These are phyloP conservation scores for Idaea straminata DNA, from an alignment of 2,888 invertebrate species.

Conservation along the genomic window DNA sequence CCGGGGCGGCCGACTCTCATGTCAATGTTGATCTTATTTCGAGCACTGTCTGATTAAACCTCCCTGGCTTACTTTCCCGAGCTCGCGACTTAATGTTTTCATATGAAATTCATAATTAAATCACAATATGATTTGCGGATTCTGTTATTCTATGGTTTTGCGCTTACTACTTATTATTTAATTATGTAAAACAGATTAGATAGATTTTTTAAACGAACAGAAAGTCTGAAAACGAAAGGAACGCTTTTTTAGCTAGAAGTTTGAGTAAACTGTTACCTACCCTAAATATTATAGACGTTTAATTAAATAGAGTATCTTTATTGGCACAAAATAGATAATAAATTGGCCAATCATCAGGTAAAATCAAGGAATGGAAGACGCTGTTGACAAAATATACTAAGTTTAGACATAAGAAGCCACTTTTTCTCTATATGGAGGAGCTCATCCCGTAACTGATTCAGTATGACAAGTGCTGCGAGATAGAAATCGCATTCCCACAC, in stretches of 20 bases:
- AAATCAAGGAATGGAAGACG: too few species aligned
- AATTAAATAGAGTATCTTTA: too few species aligned
- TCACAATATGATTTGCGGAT: slow-evolving; percentile 47
- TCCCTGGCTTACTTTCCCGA: slow-evolving; percentile 42
- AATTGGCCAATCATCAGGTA: too few species aligned
- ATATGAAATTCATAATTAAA: slow-evolving; percentile 60
- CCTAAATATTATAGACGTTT: too few species aligned
- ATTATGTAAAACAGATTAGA: slow-evolving; percentile 9
- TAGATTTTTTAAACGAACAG: background rate
- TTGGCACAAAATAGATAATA: too few species aligned
- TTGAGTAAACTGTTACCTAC: background rate
- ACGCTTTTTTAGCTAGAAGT: background rate
- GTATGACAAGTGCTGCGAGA: slow-evolving; percentile 38
- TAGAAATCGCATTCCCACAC: slow-evolving; percentile 47
- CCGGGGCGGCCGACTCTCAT: slow-evolving; percentile 34
- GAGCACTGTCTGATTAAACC: slow-evolving; percentile 60
- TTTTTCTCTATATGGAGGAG: background rate
- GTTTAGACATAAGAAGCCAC: background rate
- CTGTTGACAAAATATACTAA: background rate
- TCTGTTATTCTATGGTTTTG: slow-evolving; percentile 23
- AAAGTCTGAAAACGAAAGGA: background rate
- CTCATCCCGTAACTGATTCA: slow-evolving; percentile 20
- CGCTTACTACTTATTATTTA: slow-evolving; percentile 3
- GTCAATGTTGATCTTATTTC: slow-evolving; percentile 62
- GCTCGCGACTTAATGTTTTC: slow-evolving; percentile 48